Evolutionary conservation across 2,113 vertebrate species (phyloP).

Genomic region (Panurus biarmicus): DNA sequence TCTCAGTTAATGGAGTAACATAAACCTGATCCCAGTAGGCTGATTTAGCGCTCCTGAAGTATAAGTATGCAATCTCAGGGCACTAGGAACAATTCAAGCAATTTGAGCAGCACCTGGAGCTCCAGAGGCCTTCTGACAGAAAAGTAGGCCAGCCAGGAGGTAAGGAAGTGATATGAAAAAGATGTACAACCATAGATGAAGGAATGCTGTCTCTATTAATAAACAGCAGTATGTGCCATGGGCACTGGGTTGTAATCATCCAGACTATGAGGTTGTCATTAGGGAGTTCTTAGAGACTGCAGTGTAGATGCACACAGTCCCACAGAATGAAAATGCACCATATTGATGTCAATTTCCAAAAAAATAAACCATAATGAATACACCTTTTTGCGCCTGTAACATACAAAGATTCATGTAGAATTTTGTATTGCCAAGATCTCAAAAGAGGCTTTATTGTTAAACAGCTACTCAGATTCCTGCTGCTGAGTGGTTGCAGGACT

Average conservation of each 20-base stretch:
- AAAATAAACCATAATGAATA: not conserved
- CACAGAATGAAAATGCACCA: not conserved
- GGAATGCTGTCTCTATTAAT: not conserved
- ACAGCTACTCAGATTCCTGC: not conserved
- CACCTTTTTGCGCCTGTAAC: not conserved
- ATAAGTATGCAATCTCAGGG: not conserved
- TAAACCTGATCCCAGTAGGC: not conserved
- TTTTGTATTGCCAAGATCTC: not conserved
- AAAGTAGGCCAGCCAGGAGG: not conserved
- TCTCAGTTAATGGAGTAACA: not conserved
- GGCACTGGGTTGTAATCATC: not conserved
- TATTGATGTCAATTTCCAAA: not conserved
- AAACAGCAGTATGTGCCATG: not conserved
- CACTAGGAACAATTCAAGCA: not conserved
- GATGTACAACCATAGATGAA: not conserved
- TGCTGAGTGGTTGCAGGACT: not conserved
- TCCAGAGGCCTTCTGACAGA: not conserved
- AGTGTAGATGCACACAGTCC: not conserved
- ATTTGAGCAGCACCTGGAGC: not conserved
- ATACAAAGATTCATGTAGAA: not conserved
- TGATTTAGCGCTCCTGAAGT: not conserved
- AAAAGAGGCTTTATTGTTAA: not conserved
- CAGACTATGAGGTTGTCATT: not conserved
- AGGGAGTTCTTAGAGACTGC: not conserved
- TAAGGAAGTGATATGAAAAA: not conserved